A percentile compares a stretch with the other conserved stretches of the same genome.
phyloP scores from a whole-genome alignment of 2,113 vertebrate species.

The Barnardius zonarius region DNA sequence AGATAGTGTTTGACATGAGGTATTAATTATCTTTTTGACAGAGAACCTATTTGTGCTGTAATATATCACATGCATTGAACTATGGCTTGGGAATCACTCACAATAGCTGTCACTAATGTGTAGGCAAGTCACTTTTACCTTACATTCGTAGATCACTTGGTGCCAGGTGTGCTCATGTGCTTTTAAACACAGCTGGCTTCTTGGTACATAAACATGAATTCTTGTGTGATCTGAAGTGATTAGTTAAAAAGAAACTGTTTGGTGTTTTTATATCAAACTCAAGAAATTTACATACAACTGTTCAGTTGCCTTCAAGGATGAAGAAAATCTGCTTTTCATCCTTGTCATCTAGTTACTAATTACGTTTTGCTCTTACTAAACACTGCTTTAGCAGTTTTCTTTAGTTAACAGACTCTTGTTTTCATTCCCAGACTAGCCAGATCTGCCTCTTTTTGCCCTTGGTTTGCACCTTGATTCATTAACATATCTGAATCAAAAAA shows the following conservation, averaged over 20 bases:
- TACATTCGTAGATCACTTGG: background rate
- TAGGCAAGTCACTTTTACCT: background rate
- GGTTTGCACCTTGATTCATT: slow-evolving; percentile 28
- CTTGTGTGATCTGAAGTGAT: slow-evolving; percentile 67
- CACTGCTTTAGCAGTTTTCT: slow-evolving; percentile 31
- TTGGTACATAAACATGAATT: slow-evolving; percentile 47
- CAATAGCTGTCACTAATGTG: accelerated
- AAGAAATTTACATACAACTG: slow-evolving; percentile 68
- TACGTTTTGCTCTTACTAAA: slow-evolving; percentile 47
- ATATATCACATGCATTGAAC: background rate
- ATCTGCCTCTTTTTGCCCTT: background rate
- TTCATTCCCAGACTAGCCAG: background rate
- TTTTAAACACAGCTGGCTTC: slow-evolving; percentile 76
- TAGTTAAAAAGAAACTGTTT: slow-evolving; percentile 72
- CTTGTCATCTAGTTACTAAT: slow-evolving; percentile 58
- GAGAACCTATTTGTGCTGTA: background rate
- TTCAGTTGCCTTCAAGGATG: slow-evolving; percentile 69
- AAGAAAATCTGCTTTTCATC: slow-evolving; percentile 67
- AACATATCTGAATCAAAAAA: background rate
- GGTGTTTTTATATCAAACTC: slow-evolving; percentile 63
- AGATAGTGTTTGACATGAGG: background rate
- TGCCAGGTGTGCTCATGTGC: background rate
- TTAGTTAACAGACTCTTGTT: background rate
- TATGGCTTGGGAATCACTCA: background rate
- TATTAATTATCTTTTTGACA: slow-evolving; percentile 36